Evolutionary conservation across 2,113 vertebrate species (phyloP), one percentile per base, ranked within the genome.

Genomic region (Oriolus oriolus): DNA sequence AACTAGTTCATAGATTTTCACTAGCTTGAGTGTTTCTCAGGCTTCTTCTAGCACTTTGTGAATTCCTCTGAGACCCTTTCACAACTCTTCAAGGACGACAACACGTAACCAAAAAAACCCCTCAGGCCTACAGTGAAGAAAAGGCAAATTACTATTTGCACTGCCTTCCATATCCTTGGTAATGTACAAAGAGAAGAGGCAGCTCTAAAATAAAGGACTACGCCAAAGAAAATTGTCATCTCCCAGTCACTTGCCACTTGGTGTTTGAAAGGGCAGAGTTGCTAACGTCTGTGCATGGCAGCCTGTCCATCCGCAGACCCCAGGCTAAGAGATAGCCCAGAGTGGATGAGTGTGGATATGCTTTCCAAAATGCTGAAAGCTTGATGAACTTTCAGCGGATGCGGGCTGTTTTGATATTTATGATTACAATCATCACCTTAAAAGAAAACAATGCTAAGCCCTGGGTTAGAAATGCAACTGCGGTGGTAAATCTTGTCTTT

Each of bases 401-500:
- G 16, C 14, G 16, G 30, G 30, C 18, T 83, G 22, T 39, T 83
- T 70, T 45, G 68, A 26, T 93, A 45, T 84, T 86, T 94, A 75
- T n/a, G 16, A 24, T 77, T 76, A 26, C 16, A 87, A 77, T 87
- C 65, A 89, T 80, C 88, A 89, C 44, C 76, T 92, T 80, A 63
- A 64, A 95, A 35, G 2, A 75, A 77, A 95, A 49, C 35, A 91
- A n/a, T 57, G 69, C 33, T 63, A 84, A 94, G 28, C 66, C 19
- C 54, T 79, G 45, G 7, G n/a, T 85, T 91, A 54, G 54, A 80
- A 96, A 88, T 13, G 28, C 31, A 90, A 44, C 47, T 35, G 11
- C 19, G 4, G 64, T 95, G 52, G 24, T 70, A 88, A 90, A 90
- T 89, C 68, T 37, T 52, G 13, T 68, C 63, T 94, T 96, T 95